These are phyloP conservation scores for Scaptomyza reducta DNA, from an alignment of 2,888 invertebrate species.

Conservation along the genomic window DNA sequence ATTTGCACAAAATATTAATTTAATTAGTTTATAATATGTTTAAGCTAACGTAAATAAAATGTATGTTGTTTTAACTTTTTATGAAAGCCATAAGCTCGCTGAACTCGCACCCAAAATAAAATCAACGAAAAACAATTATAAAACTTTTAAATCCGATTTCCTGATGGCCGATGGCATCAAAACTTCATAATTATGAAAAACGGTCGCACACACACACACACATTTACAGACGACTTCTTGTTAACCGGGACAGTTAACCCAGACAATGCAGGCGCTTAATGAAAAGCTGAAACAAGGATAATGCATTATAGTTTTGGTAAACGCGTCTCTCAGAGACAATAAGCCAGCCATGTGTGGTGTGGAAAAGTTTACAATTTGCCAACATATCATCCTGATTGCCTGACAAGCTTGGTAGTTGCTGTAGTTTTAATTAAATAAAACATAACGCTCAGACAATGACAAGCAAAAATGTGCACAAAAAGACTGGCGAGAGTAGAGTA, in stretches of 20 bases:
- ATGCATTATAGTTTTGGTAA: slow-evolving; percentile 13
- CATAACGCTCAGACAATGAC: slow-evolving; percentile 70
- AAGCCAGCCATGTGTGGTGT: slow-evolving; percentile 1
- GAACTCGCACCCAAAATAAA: slow-evolving; percentile 17
- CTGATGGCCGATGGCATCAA: slow-evolving; percentile 31
- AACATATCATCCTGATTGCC: slow-evolving; percentile 7
- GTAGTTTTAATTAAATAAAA: slow-evolving; percentile 76
- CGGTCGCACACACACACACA: neutral
- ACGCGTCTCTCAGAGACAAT: neutral
- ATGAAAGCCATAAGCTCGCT: neutral
- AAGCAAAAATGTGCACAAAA: slow-evolving; percentile 55
- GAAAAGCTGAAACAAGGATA: slow-evolving; percentile 41
- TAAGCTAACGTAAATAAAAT: neutral
- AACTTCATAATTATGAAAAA: slow-evolving; percentile 50
- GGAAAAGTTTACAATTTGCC: neutral
- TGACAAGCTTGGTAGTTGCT: slow-evolving; percentile 29
- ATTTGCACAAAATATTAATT: neutral
- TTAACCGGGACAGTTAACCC: slow-evolving; percentile 50
- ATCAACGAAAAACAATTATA: slow-evolving; percentile 15
- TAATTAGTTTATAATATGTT: neutral
- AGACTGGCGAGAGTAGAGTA: slow-evolving; percentile 6
- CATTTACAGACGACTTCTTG: slow-evolving; percentile 9
- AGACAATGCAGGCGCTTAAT: slow-evolving; percentile 43
- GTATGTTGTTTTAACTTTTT: slow-evolving; percentile 19
- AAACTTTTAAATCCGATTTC: slow-evolving; percentile 47